phyloP scores from a whole-genome alignment of 2,888 invertebrate species.

The Temnothorax unifasciatus region DNA sequence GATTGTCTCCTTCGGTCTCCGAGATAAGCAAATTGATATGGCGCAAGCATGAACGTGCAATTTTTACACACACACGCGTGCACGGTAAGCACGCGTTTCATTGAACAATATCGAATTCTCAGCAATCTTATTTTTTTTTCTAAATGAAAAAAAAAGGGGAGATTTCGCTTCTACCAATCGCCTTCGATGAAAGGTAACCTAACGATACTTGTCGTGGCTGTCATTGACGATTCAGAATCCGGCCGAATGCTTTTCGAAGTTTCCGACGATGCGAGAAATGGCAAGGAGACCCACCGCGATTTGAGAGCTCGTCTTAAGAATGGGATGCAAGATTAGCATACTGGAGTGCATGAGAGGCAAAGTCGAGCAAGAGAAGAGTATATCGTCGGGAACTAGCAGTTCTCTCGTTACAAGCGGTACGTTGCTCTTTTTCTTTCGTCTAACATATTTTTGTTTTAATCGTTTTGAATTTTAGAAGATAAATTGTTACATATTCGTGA shows the following conservation, averaged over 20 bases:
- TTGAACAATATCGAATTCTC: not conserved
- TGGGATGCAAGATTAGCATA: slow-evolving; percentile 75
- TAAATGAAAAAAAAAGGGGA: not conserved
- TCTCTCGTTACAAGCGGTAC: slow-evolving; percentile 62
- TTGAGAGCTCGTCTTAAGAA: slow-evolving; percentile 61
- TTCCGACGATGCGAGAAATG: slow-evolving; percentile 54
- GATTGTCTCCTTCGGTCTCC: slow-evolving; percentile 35
- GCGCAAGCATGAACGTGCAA: slow-evolving; percentile 31
- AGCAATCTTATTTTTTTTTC: slow-evolving; percentile 1
- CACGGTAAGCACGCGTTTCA: slow-evolving; percentile 35
- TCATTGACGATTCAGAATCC: slow-evolving; percentile 37
- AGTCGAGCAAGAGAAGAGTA: slow-evolving; percentile 65
- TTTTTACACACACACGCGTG: slow-evolving; percentile 22
- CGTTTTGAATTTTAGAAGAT: not conserved
- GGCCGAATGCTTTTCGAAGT: slow-evolving; percentile 23
- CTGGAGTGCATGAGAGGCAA: slow-evolving; percentile 71
- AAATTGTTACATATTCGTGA: not conserved
- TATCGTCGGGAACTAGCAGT: slow-evolving; percentile 48
- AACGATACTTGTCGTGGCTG: slow-evolving; percentile 42
- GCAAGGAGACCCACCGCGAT: slow-evolving; percentile 15
- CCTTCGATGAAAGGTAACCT: slow-evolving; percentile 37
- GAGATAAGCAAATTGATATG: slow-evolving; percentile 36
- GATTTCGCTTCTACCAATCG: slow-evolving; percentile 11
- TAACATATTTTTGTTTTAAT: not conserved
- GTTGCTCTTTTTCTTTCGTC: slow-evolving; percentile 8